Evolutionary conservation across 2,113 vertebrate species (phyloP).

Genomic region (Damaliscus lunatus): DNA sequence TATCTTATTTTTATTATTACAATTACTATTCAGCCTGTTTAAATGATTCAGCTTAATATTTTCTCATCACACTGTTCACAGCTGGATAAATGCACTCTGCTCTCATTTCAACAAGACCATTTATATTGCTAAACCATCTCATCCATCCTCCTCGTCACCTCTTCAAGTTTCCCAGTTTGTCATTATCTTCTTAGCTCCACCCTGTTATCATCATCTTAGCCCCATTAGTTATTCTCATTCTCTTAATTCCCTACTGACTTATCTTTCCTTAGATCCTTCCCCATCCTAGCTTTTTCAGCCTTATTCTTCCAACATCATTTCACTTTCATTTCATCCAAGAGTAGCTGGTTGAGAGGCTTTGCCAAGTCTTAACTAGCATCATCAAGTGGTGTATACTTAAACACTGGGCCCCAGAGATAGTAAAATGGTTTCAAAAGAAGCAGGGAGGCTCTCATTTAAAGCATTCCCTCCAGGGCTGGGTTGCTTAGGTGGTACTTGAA

Average conservation of each 20-base stretch:
- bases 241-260: slow-evolving; percentile 29
- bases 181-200: slow-evolving; percentile 49
- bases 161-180: slow-evolving; percentile 64
- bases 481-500: background rate
- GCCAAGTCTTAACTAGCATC: background rate
- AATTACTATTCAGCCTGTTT: slow-evolving; percentile 81
- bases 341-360: background rate
- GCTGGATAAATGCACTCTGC: slow-evolving; percentile 74
- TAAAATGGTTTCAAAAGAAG: background rate
- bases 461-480: background rate
- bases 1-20: slow-evolving; percentile 66
- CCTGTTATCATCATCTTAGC: slow-evolving; percentile 54
- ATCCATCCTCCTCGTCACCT: slow-evolving; percentile 40
- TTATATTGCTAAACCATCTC: slow-evolving; percentile 63
- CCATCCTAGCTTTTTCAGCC: background rate
- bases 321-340: background rate
- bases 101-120: slow-evolving; percentile 75
- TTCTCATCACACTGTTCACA: slow-evolving; percentile 80
- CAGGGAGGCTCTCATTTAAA: background rate
- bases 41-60: slow-evolving; percentile 81
- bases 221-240: slow-evolving; percentile 4
- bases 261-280: background rate
- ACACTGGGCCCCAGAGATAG: background rate
- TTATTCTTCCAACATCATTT: background rate
- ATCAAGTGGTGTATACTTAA: background rate